A percentile compares a stretch with the other conserved stretches of the same genome.
phyloP scores from a whole-genome alignment of 1,140 invertebrate species.

The Meloidogyne exigua region DNA sequence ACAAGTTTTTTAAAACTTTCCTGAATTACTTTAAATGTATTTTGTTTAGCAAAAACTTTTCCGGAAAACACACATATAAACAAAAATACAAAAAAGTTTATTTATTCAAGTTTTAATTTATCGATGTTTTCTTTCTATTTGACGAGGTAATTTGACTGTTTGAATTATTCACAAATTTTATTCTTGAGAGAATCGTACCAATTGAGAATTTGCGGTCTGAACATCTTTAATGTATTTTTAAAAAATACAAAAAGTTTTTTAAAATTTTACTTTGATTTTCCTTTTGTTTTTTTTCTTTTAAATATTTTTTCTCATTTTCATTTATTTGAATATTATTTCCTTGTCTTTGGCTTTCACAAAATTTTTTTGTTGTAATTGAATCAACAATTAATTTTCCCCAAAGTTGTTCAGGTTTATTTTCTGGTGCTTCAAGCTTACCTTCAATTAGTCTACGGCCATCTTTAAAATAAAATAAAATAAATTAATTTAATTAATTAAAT shows the following conservation, averaged over 20 bases:
- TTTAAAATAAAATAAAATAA: background rate
- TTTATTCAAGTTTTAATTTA: background rate
- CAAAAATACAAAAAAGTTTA: too few species aligned
- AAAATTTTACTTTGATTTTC: conserved; percentile 5
- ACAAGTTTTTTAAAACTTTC: too few species aligned
- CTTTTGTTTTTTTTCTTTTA: background rate
- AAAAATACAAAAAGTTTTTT: background rate
- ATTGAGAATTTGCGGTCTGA: background rate
- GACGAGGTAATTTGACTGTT: background rate
- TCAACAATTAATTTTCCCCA: background rate
- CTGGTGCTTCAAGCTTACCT: background rate
- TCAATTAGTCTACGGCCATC: background rate
- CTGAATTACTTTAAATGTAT: too few species aligned
- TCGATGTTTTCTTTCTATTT: background rate
- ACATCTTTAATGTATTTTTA: background rate
- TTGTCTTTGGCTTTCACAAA: background rate
- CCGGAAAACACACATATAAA: too few species aligned
- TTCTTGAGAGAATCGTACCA: background rate
- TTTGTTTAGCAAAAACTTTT: too few species aligned
- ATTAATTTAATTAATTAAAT: too few species aligned
- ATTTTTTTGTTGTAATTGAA: background rate
- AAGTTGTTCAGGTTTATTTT: background rate
- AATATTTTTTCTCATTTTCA: background rate
- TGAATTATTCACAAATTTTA: background rate
- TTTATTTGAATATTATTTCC: background rate